Base-by-base conservation (phyloP, 2,113 vertebrate genomes). In the Gallinago media region DNA sequence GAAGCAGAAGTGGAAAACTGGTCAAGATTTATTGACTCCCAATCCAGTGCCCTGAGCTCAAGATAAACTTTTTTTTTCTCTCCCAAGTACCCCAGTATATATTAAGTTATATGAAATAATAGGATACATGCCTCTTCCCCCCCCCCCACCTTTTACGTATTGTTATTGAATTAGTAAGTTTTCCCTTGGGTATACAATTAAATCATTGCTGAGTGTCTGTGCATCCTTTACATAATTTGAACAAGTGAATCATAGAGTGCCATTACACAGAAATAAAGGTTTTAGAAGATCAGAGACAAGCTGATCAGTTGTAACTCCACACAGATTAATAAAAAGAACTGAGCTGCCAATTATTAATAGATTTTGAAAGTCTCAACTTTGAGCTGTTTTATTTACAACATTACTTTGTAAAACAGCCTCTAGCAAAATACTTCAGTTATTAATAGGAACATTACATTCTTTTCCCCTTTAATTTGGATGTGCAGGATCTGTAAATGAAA, bases 381-480 rank as follows among this genome's bases (percentile, higher is more conserved):
- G 90, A 76, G 58, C 26, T 86, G 34, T 80, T 97, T 95, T 96
- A 97, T 97, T 97, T 97, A 96, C 86, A 73, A 59, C 54, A 91
- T 91, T 89, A 81, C 49, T 96, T 91, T 91, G 47, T 88, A 90
- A 94, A 88, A 68, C 66, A 90, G 56, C 94, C 80, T 95, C 15
- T 44, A 95, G 96, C 93, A 96, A 96, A 97, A 94, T 92, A 79
- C 63, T 92, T 86, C 47, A 15, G 14, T 95, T 97, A 96, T 90
- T 98, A 96, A 96, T 94, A 75, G 96, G 85, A 98, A 74, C 86
- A 88, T 97, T 97, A 86, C 52, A 80, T 90, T 91, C 15, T 94
- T 96, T 96, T 68, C 72, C 47, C 36, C 93, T 97, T 96, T 98
- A 96, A 96, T 97, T 96, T 97, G 85, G 74, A 73, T 22, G 12